Evolutionary conservation across 2,113 vertebrate species (phyloP).

Genomic region (Callocephalon fimbriatum): DNA sequence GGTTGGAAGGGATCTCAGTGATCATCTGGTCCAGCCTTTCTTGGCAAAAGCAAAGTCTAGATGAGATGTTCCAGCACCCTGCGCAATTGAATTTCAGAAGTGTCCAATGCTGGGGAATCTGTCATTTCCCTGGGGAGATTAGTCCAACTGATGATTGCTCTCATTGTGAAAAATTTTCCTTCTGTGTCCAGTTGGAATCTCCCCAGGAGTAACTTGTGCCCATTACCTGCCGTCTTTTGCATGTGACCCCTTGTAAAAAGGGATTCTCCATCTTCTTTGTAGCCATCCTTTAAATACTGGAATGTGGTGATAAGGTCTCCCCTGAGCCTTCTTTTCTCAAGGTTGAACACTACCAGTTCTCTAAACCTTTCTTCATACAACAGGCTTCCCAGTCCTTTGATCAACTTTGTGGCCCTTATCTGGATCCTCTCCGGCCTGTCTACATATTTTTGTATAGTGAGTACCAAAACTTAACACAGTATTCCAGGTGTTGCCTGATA

Average conservation of each 20-base stretch:
- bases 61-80: background rate
- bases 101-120: background rate
- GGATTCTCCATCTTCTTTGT: background rate
- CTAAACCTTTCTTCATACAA: background rate
- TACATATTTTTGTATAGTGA: background rate
- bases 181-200: background rate
- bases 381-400: background rate
- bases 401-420: background rate
- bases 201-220: background rate
- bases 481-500: background rate
- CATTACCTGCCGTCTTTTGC: background rate
- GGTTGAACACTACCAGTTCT: background rate
- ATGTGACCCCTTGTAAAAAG: background rate
- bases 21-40: background rate
- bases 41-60: background rate
- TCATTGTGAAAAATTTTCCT: background rate
- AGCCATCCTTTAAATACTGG: background rate
- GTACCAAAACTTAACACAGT: background rate
- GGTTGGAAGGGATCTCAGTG: background rate
- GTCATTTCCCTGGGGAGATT: background rate
- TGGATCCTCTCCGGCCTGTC: background rate
- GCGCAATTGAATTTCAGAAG: background rate
- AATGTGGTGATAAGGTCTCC: background rate
- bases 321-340: background rate
- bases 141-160: background rate